Conservation (phyloP, 2,113 vertebrate species). For the Lophius piscatorius region DNA sequence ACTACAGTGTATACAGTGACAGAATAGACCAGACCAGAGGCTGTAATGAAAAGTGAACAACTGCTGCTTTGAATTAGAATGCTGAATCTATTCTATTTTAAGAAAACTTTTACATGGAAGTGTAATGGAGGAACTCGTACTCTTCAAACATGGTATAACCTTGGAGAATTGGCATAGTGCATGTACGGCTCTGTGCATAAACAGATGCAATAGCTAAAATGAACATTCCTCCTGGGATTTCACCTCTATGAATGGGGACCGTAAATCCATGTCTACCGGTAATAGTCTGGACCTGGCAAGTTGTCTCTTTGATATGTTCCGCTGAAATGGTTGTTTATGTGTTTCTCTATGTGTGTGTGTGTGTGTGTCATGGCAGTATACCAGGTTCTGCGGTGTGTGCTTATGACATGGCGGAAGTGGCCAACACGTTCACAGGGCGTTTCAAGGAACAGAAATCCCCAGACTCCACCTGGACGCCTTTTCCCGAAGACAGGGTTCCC, state of each 20-base stretch:
- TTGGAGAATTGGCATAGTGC: conserved; percentile 6
- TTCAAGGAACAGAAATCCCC: conserved; percentile 99
- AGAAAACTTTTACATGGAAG: neutral
- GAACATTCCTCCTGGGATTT: conserved; percentile 18
- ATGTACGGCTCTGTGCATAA: conserved; percentile 10
- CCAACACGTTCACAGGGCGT: conserved; percentile 92
- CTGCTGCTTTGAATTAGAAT: neutral
- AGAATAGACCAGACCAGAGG: neutral
- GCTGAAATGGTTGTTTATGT: conserved; percentile 29
- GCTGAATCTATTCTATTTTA: neutral
- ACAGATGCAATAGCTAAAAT: conserved; percentile 29
- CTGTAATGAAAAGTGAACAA: neutral
- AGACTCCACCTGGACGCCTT: conserved; percentile 97
- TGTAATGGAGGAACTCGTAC: neutral
- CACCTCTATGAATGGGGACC: conserved; percentile 23
- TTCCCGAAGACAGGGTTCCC: conserved; percentile 94
- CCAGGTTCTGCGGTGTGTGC: conserved; percentile 97
- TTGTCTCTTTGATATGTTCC: conserved; percentile 58
- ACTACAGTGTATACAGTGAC: neutral
- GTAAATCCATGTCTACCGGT: conserved; percentile 36
- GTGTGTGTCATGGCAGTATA: conserved; percentile 84
- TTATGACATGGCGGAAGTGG: conserved; percentile 96
- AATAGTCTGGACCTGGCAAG: conserved; percentile 44
- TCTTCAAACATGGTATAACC: neutral
- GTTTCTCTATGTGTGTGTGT: conserved; percentile 21